A percentile compares a stretch with the other conserved stretches of the same genome.
These are phyloP conservation scores for Sitodiplosis mosellana DNA, from an alignment of 1,140 invertebrate genomes.

Conservation along the genomic window DNA sequence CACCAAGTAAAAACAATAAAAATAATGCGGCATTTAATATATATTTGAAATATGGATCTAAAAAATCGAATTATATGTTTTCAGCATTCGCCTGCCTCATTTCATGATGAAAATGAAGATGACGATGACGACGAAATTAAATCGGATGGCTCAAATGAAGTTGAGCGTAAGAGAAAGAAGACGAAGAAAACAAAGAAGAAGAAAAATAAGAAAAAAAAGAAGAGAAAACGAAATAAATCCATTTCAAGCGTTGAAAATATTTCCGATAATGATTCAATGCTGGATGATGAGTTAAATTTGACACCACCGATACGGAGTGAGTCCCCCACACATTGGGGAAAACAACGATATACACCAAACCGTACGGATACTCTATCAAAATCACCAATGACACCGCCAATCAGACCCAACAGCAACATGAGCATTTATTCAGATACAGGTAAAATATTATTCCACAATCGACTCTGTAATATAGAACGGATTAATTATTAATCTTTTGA, in stretches of 20 bases:
- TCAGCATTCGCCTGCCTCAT: no score
- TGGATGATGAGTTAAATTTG: conserved; percentile 14
- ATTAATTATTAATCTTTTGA: no score
- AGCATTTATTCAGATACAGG: conserved; percentile 12
- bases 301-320: background rate
- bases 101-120: background rate
- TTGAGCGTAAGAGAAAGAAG: conserved; percentile 37
- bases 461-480: no score
- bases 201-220: conserved; percentile 51
- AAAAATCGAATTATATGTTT: no score
- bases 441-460: no score
- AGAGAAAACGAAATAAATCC: conserved; percentile 42
- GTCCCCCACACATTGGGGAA: background rate
- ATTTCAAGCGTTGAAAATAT: conserved; percentile 38
- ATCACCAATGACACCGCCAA: conserved; percentile 35
- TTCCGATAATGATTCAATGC: conserved; percentile 30
- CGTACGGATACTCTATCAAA: conserved; percentile 30
- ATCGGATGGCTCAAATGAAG: conserved; percentile 14
- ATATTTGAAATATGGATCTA: no score
- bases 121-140: conserved; percentile 4
- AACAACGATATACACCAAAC: conserved; percentile 15
- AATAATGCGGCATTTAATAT: background rate
- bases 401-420: conserved; percentile 12
- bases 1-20: background rate
- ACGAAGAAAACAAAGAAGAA: conserved; percentile 46